A percentile compares a stretch with the other conserved stretches of the same genome.
These are phyloP conservation scores for Drosophila kepulauana DNA, from an alignment of 1,140 invertebrate genomes.

Conservation along the genomic window DNA sequence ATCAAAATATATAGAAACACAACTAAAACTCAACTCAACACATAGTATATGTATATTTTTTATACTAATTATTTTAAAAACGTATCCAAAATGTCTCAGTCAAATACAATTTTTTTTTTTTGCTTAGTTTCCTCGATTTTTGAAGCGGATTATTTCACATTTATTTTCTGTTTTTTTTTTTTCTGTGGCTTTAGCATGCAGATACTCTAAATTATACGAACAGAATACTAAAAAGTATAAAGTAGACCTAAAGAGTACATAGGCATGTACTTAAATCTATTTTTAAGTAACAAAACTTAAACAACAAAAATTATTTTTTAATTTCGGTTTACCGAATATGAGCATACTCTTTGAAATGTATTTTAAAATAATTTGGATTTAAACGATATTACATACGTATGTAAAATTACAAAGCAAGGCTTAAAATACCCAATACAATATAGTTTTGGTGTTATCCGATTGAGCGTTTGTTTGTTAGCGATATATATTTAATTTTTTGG, in stretches of 20 bases:
- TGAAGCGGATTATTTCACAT: conserved; percentile 7
- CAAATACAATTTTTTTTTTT: background rate
- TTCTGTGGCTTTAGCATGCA: conserved; percentile 30
- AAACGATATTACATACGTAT: no score
- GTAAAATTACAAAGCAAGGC: no score
- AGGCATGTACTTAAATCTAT: conserved; percentile 1
- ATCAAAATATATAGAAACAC: no score
- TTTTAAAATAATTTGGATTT: background rate
- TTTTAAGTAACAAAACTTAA: background rate
- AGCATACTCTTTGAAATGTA: conserved; percentile 23
- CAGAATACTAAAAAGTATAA: conserved; percentile 21
- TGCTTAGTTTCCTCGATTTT: background rate
- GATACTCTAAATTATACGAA: conserved; percentile 18
- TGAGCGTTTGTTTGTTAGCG: no score
- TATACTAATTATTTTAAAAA: no score
- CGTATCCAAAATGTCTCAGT: no score
- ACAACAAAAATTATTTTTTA: background rate
- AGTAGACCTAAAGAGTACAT: conserved; percentile 4
- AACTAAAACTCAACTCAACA: no score
- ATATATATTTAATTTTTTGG: no score
- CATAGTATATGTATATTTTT: no score
- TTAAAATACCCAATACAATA: no score
- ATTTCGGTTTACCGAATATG: conserved; percentile 16
- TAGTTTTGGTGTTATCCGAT: no score
- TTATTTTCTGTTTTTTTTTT: conserved; percentile 22